phyloP scores from a whole-genome alignment of 2,797 vertebrate species.

The Periophthalmus magnuspinnatus region DNA sequence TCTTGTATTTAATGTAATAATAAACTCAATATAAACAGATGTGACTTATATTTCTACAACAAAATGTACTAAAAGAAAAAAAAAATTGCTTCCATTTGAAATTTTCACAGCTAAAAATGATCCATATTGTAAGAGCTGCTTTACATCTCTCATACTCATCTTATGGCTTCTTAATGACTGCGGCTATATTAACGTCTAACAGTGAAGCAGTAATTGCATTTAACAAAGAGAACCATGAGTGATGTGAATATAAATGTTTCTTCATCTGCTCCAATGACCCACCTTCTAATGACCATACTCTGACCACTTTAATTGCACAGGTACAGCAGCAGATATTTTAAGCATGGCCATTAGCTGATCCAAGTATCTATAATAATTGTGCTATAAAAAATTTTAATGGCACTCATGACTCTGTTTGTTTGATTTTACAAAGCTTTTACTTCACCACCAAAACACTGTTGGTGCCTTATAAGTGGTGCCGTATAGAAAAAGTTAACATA shows the following conservation, averaged over 20 bases:
- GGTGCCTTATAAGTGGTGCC: background rate
- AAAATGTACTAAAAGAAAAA: too few species aligned
- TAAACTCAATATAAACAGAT: too few species aligned
- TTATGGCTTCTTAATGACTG: constrained; percentile 26
- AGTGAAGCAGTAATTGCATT: constrained; percentile 24
- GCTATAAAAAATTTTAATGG: constrained; percentile 38
- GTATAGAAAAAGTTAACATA: too few species aligned
- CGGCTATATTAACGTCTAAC: constrained; percentile 9
- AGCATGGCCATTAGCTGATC: constrained; percentile 44
- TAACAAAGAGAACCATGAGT: constrained; percentile 24
- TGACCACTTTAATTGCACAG: constrained; percentile 44
- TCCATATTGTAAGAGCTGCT: background rate
- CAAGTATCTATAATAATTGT: constrained; percentile 32
- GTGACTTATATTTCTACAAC: too few species aligned
- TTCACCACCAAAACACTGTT: constrained; percentile 22
- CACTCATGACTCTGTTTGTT: constrained; percentile 26
- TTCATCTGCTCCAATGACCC: constrained; percentile 27
- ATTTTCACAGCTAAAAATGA: too few species aligned
- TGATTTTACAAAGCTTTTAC: constrained; percentile 23
- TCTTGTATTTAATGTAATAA: too few species aligned
- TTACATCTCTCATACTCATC: constrained; percentile 10
- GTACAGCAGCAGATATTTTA: constrained; percentile 40
- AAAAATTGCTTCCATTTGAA: too few species aligned
- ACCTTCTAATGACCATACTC: constrained; percentile 27
- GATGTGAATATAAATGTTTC: constrained; percentile 36